Evolutionary conservation across 2,888 invertebrate genomes (phyloP).

Genomic region (Acrocyrtus sp.): DNA sequence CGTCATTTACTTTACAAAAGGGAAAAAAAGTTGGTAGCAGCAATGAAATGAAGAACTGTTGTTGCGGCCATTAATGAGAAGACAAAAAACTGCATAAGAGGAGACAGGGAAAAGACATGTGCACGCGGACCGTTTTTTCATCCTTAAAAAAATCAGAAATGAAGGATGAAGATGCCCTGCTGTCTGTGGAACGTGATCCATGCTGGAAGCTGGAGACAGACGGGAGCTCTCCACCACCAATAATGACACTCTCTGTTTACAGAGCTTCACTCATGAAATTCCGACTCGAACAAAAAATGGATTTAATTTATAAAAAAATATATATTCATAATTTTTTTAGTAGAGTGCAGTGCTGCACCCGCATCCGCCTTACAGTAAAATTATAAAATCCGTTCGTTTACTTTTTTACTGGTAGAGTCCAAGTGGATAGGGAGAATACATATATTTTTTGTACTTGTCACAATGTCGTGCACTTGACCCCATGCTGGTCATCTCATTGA

Average conservation of each 20-base stretch:
- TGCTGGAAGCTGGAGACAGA: constrained; percentile 54
- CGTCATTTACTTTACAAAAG: background rate
- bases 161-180: constrained; percentile 20
- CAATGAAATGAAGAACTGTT: constrained; percentile 12
- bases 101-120: background rate
- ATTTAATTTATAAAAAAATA: constrained; percentile 6
- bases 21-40: background rate
- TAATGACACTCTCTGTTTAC: constrained; percentile 30
- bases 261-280: no score
- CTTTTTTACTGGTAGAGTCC: constrained; percentile 30
- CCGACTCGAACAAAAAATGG: no score
- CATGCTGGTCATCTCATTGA: constrained; percentile 56
- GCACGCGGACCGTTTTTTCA: background rate
- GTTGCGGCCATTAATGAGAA: constrained; percentile 7
- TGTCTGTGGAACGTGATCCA: constrained; percentile 52
- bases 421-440: no score
- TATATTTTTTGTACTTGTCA: constrained; percentile 46
- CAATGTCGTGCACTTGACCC: constrained; percentile 61
- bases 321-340: background rate
- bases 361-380: constrained; percentile 23
- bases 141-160: background rate
- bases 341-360: constrained; percentile 19
- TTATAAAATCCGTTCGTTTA: constrained; percentile 39
- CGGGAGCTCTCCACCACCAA: constrained; percentile 25
- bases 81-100: background rate